These are phyloP conservation scores for Gobio occitaniae DNA, from an alignment of 2,797 vertebrate genomes.

Conservation along the genomic window DNA sequence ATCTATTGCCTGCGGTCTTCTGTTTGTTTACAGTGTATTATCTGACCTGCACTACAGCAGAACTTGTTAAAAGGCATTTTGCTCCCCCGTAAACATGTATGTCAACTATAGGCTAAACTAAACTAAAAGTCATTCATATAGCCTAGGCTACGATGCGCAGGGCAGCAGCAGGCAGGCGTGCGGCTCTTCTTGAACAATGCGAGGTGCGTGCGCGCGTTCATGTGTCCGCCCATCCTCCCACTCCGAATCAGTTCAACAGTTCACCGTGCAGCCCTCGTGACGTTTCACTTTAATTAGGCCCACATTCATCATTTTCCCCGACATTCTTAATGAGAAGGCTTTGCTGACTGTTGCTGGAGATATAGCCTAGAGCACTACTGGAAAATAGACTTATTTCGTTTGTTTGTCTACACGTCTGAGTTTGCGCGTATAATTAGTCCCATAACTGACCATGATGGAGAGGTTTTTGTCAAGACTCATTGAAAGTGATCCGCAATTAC, in stretches of 20 bases:
- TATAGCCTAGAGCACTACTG: constrained; percentile 29
- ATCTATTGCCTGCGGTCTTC: not conserved
- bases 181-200: constrained; percentile 77
- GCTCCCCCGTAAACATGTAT: not conserved
- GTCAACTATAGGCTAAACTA: not conserved
- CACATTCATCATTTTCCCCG: constrained; percentile 48
- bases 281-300: constrained; percentile 43
- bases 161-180: constrained; percentile 85
- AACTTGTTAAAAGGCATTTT: not conserved
- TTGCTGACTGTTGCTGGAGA: constrained; percentile 33
- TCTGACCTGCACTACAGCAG: not conserved
- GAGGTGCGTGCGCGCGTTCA: constrained; percentile 70
- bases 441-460: constrained; percentile 51
- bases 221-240: constrained; percentile 67
- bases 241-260: constrained; percentile 72
- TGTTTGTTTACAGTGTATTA: not conserved
- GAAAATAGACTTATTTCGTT: constrained; percentile 47
- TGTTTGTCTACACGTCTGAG: constrained; percentile 43
- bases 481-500: constrained; percentile 36
- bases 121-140: constrained; percentile 12
- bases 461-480: constrained; percentile 29
- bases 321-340: constrained; percentile 35
- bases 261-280: constrained; percentile 60
- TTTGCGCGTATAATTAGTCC: constrained; percentile 43
- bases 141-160: constrained; percentile 49